phyloP scores from a whole-genome alignment of 2,113 vertebrate genomes.

The Poeciliopsis turrubarensis region DNA sequence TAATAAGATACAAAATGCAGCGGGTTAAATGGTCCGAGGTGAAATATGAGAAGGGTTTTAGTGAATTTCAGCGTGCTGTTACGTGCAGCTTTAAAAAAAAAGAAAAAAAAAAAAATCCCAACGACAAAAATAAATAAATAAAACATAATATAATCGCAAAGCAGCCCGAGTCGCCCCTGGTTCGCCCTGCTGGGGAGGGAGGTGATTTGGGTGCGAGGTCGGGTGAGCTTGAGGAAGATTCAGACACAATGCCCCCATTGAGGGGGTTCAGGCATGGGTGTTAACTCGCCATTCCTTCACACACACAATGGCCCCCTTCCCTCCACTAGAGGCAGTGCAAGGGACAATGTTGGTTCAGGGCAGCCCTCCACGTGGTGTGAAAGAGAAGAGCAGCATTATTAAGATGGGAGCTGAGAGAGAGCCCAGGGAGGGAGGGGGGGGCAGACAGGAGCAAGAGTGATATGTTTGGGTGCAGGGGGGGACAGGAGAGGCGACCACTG shows the following conservation, averaged over 20 bases:
- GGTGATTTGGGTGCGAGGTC: conserved; percentile 50
- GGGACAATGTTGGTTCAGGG: conserved; percentile 81
- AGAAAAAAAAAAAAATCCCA: background rate
- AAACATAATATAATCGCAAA: conserved; percentile 34
- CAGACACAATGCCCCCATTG: conserved; percentile 84
- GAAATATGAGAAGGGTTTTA: conserved; percentile 34
- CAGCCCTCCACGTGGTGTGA: conserved; percentile 68
- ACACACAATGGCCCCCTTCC: conserved; percentile 82
- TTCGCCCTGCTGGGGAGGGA: conserved; percentile 44
- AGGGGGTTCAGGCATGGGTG: conserved; percentile 81
- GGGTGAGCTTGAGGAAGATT: conserved; percentile 75
- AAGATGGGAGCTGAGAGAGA: conserved; percentile 49
- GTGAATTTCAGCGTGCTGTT: conserved; percentile 40
- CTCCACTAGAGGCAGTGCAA: conserved; percentile 74
- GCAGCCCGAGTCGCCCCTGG: conserved; percentile 38
- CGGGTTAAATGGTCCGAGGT: conserved; percentile 17
- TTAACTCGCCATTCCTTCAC: conserved; percentile 81
- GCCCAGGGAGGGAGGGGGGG: conserved; percentile 24
- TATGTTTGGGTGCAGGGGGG: conserved; percentile 51
- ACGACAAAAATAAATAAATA: too few species aligned
- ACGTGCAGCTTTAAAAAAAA: conserved; percentile 11
- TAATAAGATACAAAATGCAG: conserved; percentile 32
- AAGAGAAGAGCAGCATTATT: conserved; percentile 77
- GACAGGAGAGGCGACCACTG: conserved; percentile 17
- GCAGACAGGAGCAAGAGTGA: conserved; percentile 49